Evolutionary conservation across 1,140 invertebrate genomes (phyloP), one percentile per base, ranked within the genome.

Genomic region (Zaprionus africanus): DNA sequence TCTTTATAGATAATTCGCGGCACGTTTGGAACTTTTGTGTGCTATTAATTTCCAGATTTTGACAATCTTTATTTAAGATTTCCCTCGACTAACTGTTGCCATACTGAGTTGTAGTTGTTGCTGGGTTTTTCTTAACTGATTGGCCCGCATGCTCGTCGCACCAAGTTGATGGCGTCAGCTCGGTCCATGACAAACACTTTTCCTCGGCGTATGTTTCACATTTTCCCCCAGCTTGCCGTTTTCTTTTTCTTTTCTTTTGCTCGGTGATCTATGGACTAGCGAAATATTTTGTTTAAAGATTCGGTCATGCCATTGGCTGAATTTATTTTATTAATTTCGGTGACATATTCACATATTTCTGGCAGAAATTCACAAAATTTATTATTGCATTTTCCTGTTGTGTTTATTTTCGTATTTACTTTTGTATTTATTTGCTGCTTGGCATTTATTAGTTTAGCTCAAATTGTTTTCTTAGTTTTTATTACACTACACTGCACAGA

Each of bases 121-220:
- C 49, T 54, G 34, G 24, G n/a, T 51, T 63, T 41, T 59, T 15
- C 54, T 59, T 31, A 53, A 41, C 70, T 59, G 64, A 67, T 73
- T 74, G 57, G 71, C 51, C 34, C 28, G 57, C 34, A 57, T 70
- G 66, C 57, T 70, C 24, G 19, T 15, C 38, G 19, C 41, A 56
- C 22, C 59, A 11, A 64, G 34, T 84, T 80, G 59, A 73, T 87
- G 80, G 78, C 83, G 84, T 83, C 83, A 87, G 84, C 49, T 31
- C 9, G 43, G 46, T 43, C 43, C 69, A 72, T 77, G 75, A 77
- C 70, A 77, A 77, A 73, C 69, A 77, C 63, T 77, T 77, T 73
- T 71, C 53, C 9, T 53, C n/a, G 28, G 31, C 49, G 58, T 41
- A 60, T 60, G 58, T 60, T 60, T 56, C 63, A 28, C 36, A 65